Evolutionary conservation across 2,888 invertebrate species (phyloP), one percentile per base, ranked within the genome.

Genomic region (Oscheius sp.): DNA sequence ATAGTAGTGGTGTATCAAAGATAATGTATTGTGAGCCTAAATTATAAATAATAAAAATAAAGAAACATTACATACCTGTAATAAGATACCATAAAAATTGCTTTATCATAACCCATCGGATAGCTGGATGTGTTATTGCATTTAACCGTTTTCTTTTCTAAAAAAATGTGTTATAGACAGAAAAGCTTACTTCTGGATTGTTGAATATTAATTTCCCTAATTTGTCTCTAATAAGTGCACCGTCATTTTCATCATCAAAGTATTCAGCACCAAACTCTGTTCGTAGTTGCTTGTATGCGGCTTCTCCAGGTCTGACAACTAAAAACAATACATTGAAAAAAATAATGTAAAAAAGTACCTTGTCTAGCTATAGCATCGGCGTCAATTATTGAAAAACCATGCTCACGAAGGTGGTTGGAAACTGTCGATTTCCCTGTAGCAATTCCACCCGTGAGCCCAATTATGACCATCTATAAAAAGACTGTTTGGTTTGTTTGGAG

Each of bases 401-500:
- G 73, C 12, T 73, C 74, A 6, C 72, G 69, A 68, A 81, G 76
- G 1, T 78, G 66, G 45, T 55, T 72, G 5, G 83, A 77, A 3
- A 83, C 87, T 13, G 85, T 85, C 61, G 79, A 80, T 66, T 87
- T 87, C 6, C 87, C 87, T 7, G 83, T 82, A 21, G 85, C 85
- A 13, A 87, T 85, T 58, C 87, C 86, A 13, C 87, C 87, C 16
- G 85, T 86, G 29, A 87, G 76, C 6, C 85, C 87, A 46, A 87
- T 81, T 2, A 86, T 74, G 25, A 84, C 78, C 85, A 86, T 86
- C 23, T 13, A 6, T 55, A 13, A 25, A 25, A 49, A 23, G 23
- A 53, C 7, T 53, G 53, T 16, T 18, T 53, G 16, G 18, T 18
- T 53, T 18, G 9, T 18, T 7, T 53, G 9, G 53, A 53, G 18